Base-by-base conservation (phyloP, 2,113 vertebrate species). In the Thermophis baileyi region DNA sequence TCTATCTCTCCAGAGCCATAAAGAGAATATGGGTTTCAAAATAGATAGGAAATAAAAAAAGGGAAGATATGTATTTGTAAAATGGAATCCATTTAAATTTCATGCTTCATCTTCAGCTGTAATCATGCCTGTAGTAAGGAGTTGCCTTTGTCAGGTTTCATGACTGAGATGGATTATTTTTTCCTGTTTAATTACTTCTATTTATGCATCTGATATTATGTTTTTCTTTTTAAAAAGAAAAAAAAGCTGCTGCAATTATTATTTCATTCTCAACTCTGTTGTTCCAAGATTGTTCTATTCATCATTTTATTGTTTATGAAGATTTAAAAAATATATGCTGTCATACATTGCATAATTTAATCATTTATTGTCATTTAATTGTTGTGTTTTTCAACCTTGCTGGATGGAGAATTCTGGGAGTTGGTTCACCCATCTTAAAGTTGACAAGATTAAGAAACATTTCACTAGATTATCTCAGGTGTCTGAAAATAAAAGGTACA, bases 151-250 rank as follows among this genome's bases (percentile, higher is more conserved):
- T 93, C 89, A 87, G n/a, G 90, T 95, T 95, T 90, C 87, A 92
- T 91, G 60, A 24, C 20, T 91, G 1, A 89, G 93, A 96, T 91
- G 94, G 94, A 95, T 93, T 91, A 44, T 93, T 3, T 24, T 24
- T 85, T 95, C 92, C 1, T 94, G 81, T 88, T 35, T 95, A 94
- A 92, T 91, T 94, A 94, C 91, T 91, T 86, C 90, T 57, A 95
- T 89, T 93, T 93, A 94, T 91, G 10, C 11, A 0, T 11, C 89
- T 6, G 25, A 86, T 93, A 94, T 90, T 93, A 24, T 60, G 85
- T 9, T 14, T 27, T 94, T 74, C 44, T 40, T 81, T 94, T 14
- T 12, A 63, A 63, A 63, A n/a, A 6, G 53, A 20, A 11, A 30
- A 60, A 27, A 30, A 92, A 95, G 5, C 87, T 93, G 92, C 94